Evolutionary conservation across 2,113 vertebrate genomes (phyloP).

Genomic region (Brachypteracias leptosomus): DNA sequence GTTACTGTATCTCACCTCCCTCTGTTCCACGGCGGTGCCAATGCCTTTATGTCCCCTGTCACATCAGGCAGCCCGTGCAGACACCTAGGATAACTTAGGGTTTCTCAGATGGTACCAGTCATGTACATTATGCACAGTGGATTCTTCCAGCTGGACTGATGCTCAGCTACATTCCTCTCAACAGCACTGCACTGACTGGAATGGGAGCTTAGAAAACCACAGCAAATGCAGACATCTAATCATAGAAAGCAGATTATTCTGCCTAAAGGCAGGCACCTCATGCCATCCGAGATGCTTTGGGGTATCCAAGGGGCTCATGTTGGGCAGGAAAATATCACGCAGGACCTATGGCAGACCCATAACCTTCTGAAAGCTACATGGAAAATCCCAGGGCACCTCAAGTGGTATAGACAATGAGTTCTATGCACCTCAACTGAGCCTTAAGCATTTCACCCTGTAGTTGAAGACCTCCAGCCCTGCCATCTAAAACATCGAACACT

Average conservation of each 20-base stretch:
- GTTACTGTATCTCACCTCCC: not conserved
- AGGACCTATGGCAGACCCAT: not conserved
- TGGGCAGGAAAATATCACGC: not conserved
- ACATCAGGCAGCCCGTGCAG: not conserved
- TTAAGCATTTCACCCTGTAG: not conserved
- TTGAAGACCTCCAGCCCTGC: not conserved
- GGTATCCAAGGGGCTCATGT: not conserved
- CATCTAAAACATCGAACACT: not conserved
- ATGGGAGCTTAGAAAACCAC: not conserved
- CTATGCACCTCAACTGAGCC: not conserved
- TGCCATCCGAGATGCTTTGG: not conserved
- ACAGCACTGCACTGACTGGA: not conserved
- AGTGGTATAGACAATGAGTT: not conserved
- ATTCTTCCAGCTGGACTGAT: not conserved
- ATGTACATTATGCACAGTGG: not conserved
- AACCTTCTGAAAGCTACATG: not conserved
- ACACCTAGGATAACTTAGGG: not conserved
- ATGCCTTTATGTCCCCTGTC: not conserved
- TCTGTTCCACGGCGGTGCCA: not conserved
- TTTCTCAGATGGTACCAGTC: not conserved
- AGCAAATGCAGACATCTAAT: not conserved
- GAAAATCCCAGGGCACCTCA: not conserved
- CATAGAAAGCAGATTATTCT: not conserved
- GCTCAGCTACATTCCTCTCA: not conserved
- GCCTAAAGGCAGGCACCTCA: not conserved